Evolutionary conservation across 1,140 invertebrate genomes (phyloP).

Genomic region (Zaprionus africanus): DNA sequence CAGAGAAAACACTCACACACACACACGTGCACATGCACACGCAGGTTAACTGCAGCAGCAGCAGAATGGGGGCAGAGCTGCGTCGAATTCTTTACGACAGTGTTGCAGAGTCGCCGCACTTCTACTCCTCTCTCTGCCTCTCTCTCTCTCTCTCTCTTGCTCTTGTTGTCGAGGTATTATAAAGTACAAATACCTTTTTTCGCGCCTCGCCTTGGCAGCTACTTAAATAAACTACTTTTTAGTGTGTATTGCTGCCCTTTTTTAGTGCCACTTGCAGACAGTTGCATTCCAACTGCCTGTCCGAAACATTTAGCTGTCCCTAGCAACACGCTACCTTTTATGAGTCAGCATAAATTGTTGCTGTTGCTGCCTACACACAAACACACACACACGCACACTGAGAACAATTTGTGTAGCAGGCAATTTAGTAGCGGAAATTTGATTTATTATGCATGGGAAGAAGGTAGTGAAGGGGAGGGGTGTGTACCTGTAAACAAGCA

Average conservation of each 20-base stretch:
- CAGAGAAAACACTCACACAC: constrained; percentile 15
- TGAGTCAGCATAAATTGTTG: constrained; percentile 64
- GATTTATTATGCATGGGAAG: constrained; percentile 32
- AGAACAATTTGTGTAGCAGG: constrained; percentile 36
- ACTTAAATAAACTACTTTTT: constrained; percentile 81
- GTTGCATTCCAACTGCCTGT: constrained; percentile 32
- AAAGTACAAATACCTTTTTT: constrained; percentile 52
- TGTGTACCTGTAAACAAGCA: not conserved
- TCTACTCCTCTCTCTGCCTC: constrained; percentile 1
- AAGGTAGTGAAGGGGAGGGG: too few relatives aligned
- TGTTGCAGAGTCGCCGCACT: not conserved
- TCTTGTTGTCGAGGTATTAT: constrained; percentile 26
- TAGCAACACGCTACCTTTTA: constrained; percentile 51
- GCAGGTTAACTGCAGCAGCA: constrained; percentile 36
- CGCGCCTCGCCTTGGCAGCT: constrained; percentile 46
- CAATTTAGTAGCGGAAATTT: constrained; percentile 49
- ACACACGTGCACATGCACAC: constrained; percentile 21
- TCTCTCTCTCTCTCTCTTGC: not conserved
- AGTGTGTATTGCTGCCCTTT: constrained; percentile 44
- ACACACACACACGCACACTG: not conserved
- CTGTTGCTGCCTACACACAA: constrained; percentile 4
- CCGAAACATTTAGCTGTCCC: constrained; percentile 42
- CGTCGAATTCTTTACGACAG: constrained; percentile 49
- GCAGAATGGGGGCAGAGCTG: not conserved
- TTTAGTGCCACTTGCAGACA: constrained; percentile 27